These are phyloP conservation scores for Chymomyza costata DNA, from an alignment of 1,140 invertebrate species.

Conservation along the genomic window DNA sequence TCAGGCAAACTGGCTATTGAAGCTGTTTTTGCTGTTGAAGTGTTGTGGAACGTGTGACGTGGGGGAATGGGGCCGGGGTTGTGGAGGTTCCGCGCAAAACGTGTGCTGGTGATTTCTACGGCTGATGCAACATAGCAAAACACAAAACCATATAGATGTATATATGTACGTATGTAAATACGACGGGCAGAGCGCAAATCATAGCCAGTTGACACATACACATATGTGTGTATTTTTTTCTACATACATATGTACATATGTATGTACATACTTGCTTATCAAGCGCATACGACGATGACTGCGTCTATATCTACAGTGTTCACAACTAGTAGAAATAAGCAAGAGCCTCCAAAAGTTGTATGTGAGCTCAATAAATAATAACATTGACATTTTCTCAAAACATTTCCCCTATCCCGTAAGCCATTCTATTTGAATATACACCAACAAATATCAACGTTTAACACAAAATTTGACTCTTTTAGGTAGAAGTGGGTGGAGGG, in stretches of 20 bases:
- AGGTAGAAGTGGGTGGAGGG: too few species aligned
- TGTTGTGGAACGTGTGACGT: conserved; percentile 4
- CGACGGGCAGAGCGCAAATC: conserved; percentile 48
- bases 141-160: conserved; percentile 30
- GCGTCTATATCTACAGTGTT: too few species aligned
- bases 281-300: conserved; percentile 63
- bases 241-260: conserved; percentile 33
- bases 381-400: too few species aligned
- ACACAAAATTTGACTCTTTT: too few species aligned
- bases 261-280: conserved; percentile 48
- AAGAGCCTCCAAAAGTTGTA: too few species aligned
- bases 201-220: conserved; percentile 66
- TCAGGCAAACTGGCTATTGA: conserved; percentile 53
- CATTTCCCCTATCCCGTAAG: too few species aligned
- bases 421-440: too few species aligned
- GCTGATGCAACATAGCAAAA: conserved; percentile 70
- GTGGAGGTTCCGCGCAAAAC: conserved; percentile 49
- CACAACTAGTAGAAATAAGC: too few species aligned
- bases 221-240: too few species aligned
- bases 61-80: conserved; percentile 5
- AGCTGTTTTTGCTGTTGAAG: conserved; percentile 31
- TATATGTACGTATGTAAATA: conserved; percentile 9
- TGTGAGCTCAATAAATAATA: too few species aligned
- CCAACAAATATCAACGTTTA: too few species aligned
- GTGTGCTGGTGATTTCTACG: conserved; percentile 64